Conservation (phyloP, 2,888 invertebrate species). For the Caradrina clavipalpis region DNA sequence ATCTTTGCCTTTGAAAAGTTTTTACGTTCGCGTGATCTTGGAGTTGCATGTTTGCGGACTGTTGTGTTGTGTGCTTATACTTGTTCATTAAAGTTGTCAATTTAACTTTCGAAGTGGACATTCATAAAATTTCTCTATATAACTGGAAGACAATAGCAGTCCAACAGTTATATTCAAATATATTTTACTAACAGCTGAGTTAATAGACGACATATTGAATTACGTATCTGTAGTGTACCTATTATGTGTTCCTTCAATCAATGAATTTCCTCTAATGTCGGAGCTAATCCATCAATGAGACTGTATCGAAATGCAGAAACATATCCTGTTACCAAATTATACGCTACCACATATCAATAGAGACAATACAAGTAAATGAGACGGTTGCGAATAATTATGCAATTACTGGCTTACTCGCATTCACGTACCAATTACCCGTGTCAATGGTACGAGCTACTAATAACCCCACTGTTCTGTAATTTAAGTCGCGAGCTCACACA, state of each 20-base stretch:
- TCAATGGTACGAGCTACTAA: conserved; percentile 69
- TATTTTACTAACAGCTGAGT: not conserved
- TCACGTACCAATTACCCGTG: conserved; percentile 69
- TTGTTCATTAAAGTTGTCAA: conserved; percentile 6
- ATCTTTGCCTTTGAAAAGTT: conserved; percentile 50
- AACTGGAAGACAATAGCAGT: no score
- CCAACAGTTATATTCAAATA: not conserved
- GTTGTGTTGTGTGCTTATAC: not conserved
- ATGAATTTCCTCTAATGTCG: not conserved
- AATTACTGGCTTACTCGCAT: conserved; percentile 68
- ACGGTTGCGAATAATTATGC: conserved; percentile 68
- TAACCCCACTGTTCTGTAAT: conserved; percentile 68
- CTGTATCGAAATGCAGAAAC: conserved; percentile 31
- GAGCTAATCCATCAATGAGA: conserved; percentile 25
- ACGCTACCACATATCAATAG: conserved; percentile 54
- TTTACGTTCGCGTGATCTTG: conserved; percentile 2
- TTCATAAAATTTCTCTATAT: not conserved
- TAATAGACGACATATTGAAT: not conserved
- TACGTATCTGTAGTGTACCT: no score
- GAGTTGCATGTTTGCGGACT: conserved; percentile 14
- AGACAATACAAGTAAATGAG: conserved; percentile 58
- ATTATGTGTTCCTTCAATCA: not conserved
- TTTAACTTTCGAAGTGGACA: conserved; percentile 9
- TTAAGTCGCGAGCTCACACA: conserved; percentile 62
- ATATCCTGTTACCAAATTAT: conserved; percentile 54